Evolutionary conservation across 2,797 vertebrate species (phyloP), one percentile per base, ranked within the genome.

Genomic region (Schizopygopsis pylzovi): DNA sequence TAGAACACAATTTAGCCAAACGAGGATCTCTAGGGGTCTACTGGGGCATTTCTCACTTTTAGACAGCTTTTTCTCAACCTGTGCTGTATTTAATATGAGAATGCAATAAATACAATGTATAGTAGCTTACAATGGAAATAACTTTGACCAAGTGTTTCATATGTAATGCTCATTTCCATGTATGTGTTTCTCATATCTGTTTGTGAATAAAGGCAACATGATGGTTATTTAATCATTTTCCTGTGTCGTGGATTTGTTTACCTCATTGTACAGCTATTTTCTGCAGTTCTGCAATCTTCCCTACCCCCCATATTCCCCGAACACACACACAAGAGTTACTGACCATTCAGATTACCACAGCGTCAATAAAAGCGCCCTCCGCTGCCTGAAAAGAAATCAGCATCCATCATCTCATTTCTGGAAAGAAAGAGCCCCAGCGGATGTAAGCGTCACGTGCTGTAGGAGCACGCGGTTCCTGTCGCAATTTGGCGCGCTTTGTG

Each of bases 141-240:
- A 22, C 5, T 61, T 59, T 22, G 25, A 65, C 67, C 47, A 2
- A 28, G 11, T 10, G 28, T 39, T 41, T 56, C n/a, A n/a, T 33
- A 43, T 45, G 15, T 20, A 41, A n/a, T 81, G 65, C 15, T 18
- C 11, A 49, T 22, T 75, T 47, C 61, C 43, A 49, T 81, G 43
- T 45, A 65, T 28, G 78, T 68, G 63, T 67, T 70, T 25, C 0
- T 45, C n/a, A 7, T 67, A 54, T 75, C 5, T 84, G 22, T 83
- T 61, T 4, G 37, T 82, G 16, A 77, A 77, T 84, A 84, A 84
- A 84, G 82, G 15, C 72, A 54, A 67, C 22, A 20, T 77, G 33
- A 28, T 77, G 45, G 22, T 28, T 67, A 28, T 43, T 43, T 68
- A 67, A 67, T 54, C 0, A 39, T 49, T 77, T 43, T n/a, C 13